A percentile compares a stretch with the other conserved stretches of the same genome.
Conservation (phyloP, 2,113 vertebrate species). For the Sterrhoptilus dennistouni region DNA sequence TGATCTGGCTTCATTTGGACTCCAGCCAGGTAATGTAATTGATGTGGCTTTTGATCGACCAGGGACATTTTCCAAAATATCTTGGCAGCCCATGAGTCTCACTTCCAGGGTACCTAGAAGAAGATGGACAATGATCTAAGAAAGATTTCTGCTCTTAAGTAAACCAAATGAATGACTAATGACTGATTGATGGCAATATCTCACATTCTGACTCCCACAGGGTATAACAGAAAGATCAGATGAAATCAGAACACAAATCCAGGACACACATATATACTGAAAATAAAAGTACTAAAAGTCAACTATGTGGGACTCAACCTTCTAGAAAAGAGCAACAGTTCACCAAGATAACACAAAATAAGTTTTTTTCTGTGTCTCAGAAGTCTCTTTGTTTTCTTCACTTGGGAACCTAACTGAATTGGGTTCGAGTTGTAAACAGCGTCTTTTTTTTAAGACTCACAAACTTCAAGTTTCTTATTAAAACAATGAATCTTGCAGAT, state of each 20-base stretch:
- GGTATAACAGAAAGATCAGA: background rate
- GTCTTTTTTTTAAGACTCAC: background rate
- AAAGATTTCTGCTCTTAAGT: background rate
- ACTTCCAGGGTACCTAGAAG: conserved; percentile 93
- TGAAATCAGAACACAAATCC: background rate
- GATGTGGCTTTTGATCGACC: conserved; percentile 94
- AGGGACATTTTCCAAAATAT: conserved; percentile 95
- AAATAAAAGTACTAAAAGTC: background rate
- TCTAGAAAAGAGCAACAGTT: background rate
- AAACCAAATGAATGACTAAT: background rate
- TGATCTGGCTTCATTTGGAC: conserved; percentile 92
- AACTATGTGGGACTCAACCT: background rate
- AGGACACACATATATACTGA: background rate
- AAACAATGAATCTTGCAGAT: background rate
- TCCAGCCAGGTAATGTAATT: conserved; percentile 90
- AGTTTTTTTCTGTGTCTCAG: background rate
- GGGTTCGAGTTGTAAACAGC: background rate
- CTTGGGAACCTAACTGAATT: background rate
- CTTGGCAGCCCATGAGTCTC: conserved; percentile 98
- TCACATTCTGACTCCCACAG: background rate
- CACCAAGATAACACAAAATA: background rate
- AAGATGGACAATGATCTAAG: background rate
- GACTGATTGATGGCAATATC: background rate
- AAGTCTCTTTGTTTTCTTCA: background rate
- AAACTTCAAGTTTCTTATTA: background rate